Evolutionary conservation across 2,797 vertebrate genomes (phyloP).

Genomic region (Pseudopleuronectes americanus): DNA sequence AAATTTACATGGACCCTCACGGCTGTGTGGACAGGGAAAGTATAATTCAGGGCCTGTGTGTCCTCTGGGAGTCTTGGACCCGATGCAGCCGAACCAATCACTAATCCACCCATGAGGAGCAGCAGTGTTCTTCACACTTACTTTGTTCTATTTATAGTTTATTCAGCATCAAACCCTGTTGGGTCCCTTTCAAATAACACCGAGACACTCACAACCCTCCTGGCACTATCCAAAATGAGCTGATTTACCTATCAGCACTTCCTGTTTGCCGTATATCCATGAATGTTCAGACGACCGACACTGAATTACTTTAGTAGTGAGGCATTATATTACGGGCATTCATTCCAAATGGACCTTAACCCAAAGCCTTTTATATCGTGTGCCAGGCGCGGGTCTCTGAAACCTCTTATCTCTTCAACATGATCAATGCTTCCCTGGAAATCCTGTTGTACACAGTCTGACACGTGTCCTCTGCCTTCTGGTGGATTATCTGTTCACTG

Average conservation of each 20-base stretch:
- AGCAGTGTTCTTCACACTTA: background rate
- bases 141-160: background rate
- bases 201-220: background rate
- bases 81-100: background rate
- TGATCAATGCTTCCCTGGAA: too few species aligned
- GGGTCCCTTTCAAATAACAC: background rate
- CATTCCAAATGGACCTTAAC: background rate
- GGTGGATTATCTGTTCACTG: too few species aligned
- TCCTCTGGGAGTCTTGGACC: background rate
- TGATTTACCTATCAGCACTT: background rate
- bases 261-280: background rate
- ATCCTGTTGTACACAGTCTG: too few species aligned
- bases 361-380: background rate
- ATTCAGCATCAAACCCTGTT: background rate
- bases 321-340: background rate
- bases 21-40: background rate
- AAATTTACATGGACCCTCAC: background rate
- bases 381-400: too few species aligned
- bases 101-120: background rate
- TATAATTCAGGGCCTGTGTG: background rate
- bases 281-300: too few species aligned
- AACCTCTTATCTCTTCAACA: too few species aligned
- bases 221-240: background rate
- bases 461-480: too few species aligned
- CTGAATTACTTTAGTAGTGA: background rate